Evolutionary conservation across 2,888 invertebrate genomes (phyloP).

Genomic region (Aphidoletes aphidimyza): DNA sequence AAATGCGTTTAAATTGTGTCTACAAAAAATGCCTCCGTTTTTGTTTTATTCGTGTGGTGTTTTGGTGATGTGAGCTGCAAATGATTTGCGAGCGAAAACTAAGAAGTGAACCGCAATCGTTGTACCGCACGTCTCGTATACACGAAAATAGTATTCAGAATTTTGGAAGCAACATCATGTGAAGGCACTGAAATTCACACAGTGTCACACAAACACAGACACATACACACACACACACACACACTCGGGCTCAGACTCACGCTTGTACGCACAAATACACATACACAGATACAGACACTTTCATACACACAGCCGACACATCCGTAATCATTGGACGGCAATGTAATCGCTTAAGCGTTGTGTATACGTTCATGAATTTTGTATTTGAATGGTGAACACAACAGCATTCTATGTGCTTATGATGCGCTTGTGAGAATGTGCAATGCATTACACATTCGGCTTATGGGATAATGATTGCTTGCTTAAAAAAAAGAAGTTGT

Average conservation of each 20-base stretch:
- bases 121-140: conserved; percentile 33
- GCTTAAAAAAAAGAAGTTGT: neutral
- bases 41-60: neutral
- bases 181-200: conserved; percentile 12
- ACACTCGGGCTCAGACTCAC: neutral
- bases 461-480: neutral
- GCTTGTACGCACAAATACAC: neutral
- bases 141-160: conserved; percentile 38
- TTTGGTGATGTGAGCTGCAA: neutral
- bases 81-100: conserved; percentile 47
- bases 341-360: conserved; percentile 22
- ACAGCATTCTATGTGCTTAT: neutral
- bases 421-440: conserved; percentile 50
- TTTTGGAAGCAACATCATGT: conserved; percentile 46
- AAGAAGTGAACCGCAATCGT: conserved; percentile 43
- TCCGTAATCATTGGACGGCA: neutral
- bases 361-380: conserved; percentile 33
- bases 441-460: neutral
- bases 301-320: neutral
- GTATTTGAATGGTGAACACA: conserved; percentile 31
- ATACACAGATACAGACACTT: neutral
- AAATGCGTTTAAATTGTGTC: neutral
- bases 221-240: neutral
- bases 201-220: too few relatives aligned
- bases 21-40: neutral